Conservation (phyloP, 1,140 invertebrate genomes). For the Drosophila obscura region DNA sequence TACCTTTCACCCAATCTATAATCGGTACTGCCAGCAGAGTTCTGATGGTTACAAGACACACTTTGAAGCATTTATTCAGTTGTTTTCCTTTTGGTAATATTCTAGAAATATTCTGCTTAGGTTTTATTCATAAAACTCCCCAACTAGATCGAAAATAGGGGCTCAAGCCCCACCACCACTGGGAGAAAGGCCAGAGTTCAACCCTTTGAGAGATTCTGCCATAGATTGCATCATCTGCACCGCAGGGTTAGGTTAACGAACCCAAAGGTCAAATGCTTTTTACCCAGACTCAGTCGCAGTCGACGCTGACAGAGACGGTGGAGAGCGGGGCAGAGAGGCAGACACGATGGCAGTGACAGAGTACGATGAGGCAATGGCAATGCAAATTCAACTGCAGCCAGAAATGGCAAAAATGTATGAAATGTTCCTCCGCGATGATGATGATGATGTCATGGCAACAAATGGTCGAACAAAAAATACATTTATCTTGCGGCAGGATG, state of each 20-base stretch:
- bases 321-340: neutral
- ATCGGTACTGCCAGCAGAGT: too few relatives aligned
- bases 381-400: slow-evolving; percentile 48
- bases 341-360: slow-evolving; percentile 9
- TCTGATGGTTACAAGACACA: too few relatives aligned
- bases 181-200: too few relatives aligned
- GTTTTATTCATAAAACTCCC: too few relatives aligned
- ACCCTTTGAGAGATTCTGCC: neutral
- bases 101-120: too few relatives aligned
- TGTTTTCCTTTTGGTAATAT: too few relatives aligned
- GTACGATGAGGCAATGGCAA: slow-evolving; percentile 52
- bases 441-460: slow-evolving; percentile 71
- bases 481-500: slow-evolving; percentile 11
- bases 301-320: slow-evolving; percentile 17
- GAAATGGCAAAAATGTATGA: neutral
- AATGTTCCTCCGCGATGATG: slow-evolving; percentile 18
- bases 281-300: slow-evolving; percentile 45
- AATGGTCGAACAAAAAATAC: neutral
- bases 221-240: slow-evolving; percentile 58
- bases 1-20: too few relatives aligned
- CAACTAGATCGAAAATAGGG: too few relatives aligned
- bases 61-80: too few relatives aligned
- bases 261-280: slow-evolving; percentile 70
- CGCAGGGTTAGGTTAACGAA: slow-evolving; percentile 65
- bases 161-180: too few relatives aligned